These are phyloP conservation scores for Drymodes brunneopygia DNA, from an alignment of 2,113 vertebrate species.

Conservation along the genomic window DNA sequence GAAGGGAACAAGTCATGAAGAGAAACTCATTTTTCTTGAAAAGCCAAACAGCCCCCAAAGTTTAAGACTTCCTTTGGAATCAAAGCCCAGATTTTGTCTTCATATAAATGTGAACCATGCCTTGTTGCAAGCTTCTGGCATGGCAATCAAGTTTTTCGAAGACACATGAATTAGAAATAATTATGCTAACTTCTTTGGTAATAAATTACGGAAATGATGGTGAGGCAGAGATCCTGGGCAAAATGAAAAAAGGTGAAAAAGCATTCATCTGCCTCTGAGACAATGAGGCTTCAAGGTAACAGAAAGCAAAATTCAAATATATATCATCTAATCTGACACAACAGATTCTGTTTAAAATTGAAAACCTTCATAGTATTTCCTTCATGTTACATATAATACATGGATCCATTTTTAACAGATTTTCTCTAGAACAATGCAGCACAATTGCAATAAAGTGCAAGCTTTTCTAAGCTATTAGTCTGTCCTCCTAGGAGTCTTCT, in stretches of 20 bases:
- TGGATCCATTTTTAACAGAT: not conserved
- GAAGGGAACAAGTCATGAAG: not conserved
- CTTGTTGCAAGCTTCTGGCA: not conserved
- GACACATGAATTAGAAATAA: not conserved
- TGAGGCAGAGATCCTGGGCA: not conserved
- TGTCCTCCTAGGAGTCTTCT: not conserved
- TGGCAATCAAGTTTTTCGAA: not conserved
- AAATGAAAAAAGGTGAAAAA: not conserved
- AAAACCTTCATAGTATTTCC: not conserved
- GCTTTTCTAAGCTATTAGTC: not conserved
- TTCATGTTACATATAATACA: not conserved
- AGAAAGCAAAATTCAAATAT: conserved; percentile 2
- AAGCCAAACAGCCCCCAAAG: not conserved
- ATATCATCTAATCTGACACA: not conserved
- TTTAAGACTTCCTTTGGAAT: not conserved
- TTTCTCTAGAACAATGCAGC: not conserved
- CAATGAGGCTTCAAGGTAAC: not conserved
- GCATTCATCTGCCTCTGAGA: not conserved
- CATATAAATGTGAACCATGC: not conserved
- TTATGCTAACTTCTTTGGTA: conserved; percentile 4
- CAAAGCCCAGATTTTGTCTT: not conserved
- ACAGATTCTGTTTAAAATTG: not conserved
- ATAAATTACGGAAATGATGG: not conserved
- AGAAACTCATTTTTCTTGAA: not conserved
- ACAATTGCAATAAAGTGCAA: not conserved